phyloP scores from a whole-genome alignment of 1,140 invertebrate species.

The Atopsyche davidsoni region DNA sequence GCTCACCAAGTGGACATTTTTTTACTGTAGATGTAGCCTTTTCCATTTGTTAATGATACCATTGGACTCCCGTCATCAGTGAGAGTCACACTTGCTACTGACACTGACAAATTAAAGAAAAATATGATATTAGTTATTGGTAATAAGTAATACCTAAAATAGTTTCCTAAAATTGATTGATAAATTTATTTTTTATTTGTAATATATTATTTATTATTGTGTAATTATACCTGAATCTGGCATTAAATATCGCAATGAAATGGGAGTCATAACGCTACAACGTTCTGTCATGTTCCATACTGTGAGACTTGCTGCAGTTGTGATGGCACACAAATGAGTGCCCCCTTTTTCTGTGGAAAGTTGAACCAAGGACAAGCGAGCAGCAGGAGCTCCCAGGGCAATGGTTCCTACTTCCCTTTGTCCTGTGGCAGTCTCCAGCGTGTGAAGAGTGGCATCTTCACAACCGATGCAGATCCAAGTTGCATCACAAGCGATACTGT shows the following conservation, averaged over 20 bases:
- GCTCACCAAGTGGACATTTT: conserved; percentile 61
- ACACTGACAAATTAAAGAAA: conserved; percentile 40
- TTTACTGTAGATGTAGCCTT: conserved; percentile 59
- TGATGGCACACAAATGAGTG: conserved; percentile 33
- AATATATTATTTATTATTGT: conserved; percentile 14
- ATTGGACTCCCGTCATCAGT: conserved; percentile 58
- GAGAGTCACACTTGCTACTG: conserved; percentile 53
- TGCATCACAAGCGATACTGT: conserved; percentile 47
- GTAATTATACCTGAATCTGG: conserved; percentile 40
- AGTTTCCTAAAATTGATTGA: not conserved
- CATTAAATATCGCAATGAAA: conserved; percentile 46
- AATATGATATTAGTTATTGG: conserved; percentile 23
- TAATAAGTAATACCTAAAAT: not conserved
- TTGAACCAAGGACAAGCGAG: conserved; percentile 39
- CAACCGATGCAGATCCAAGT: conserved; percentile 56
- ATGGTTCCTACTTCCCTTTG: conserved; percentile 56
- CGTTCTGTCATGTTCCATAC: conserved; percentile 40
- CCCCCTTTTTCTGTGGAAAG: conserved; percentile 4
- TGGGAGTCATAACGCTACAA: conserved; percentile 34
- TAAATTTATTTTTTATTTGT: too few relatives aligned
- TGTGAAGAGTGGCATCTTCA: conserved; percentile 60
- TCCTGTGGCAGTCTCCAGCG: conserved; percentile 52
- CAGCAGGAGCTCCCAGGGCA: conserved; percentile 54
- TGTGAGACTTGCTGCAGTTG: conserved; percentile 36
- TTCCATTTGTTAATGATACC: conserved; percentile 60